phyloP scores from a whole-genome alignment of 2,797 vertebrate species.

The Hemibagrus guttatus region DNA sequence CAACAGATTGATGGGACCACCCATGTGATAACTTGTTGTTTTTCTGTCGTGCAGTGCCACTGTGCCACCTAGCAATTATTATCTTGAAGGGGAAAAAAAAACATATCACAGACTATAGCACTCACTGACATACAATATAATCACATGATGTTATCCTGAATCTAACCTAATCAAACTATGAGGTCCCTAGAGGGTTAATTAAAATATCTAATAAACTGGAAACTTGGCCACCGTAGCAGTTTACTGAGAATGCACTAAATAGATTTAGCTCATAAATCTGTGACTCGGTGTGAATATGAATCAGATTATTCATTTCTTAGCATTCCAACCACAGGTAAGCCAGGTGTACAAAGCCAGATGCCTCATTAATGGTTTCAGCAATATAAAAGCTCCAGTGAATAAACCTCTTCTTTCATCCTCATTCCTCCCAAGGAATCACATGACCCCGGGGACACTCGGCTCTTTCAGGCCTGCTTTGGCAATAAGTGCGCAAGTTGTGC shows the following conservation, averaged over 20 bases:
- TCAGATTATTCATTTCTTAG: conserved; percentile 13
- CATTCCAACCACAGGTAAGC: conserved; percentile 41
- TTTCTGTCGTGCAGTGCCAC: not conserved
- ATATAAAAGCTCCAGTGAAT: conserved; percentile 24
- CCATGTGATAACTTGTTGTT: not conserved
- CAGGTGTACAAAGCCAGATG: conserved; percentile 38
- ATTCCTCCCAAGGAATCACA: conserved; percentile 26
- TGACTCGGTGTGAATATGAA: not conserved
- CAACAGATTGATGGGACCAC: not conserved
- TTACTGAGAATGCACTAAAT: not conserved
- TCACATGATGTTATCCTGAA: not conserved
- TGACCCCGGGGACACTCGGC: conserved; percentile 32
- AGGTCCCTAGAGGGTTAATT: not conserved
- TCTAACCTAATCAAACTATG: not conserved
- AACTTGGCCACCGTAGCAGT: not conserved
- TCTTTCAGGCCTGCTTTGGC: conserved; percentile 31
- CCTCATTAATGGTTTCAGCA: conserved; percentile 26
- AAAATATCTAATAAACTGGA: not conserved
- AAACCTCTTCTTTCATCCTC: conserved; percentile 24
- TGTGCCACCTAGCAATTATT: not conserved
- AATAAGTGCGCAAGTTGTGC: conserved; percentile 9
- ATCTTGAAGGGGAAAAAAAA: not conserved
- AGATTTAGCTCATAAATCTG: not conserved
- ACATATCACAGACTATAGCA: not conserved
- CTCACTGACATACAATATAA: not conserved